Evolutionary conservation across 2,113 vertebrate genomes (phyloP), one percentile per base, ranked within the genome.

Genomic region (Cinclus cinclus): DNA sequence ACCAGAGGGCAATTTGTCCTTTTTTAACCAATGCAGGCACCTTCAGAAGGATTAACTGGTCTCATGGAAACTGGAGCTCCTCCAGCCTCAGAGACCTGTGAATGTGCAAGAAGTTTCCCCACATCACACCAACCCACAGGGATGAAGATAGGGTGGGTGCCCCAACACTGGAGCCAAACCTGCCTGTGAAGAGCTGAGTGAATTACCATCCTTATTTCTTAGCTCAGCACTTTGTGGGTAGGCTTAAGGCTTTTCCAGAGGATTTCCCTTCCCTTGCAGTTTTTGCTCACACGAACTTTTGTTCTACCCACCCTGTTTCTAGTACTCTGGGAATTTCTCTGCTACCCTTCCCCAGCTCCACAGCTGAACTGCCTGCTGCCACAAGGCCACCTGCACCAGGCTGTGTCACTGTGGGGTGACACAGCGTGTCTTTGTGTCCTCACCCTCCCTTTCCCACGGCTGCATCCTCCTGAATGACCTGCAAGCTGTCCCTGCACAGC

Each of bases 231-330:
- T 85, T 91, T 80, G 42, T 27, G 27, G 46, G 46, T 52, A 92
- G 67, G 74, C 70, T 91, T 62, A 91, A 90, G 88, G 87, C 74
- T 69, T 79, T 95, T 89, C 79, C 77, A 85, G 81, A 89, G 89
- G 89, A 95, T 91, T 95, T 87, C 92, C 89, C 74, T 94, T 89
- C 44, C 41, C 74, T 69, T 85, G 84, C 92, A 89, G 85, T 68
- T 92, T 65, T 64, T 15, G 27, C 71, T 59, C 7, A 1, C 17
- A 13, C 2, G 0, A 69, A 88, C 75, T 94, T 88, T 55, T 33
- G 8, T 47, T 70, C 65, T 67, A 67, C 25, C 42, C 46, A 37
- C 55, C 33, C 33, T 46, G 10, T 70, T 79, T 37, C 60, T 33
- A 55, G 59, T 11, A 30, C 56, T 42, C 85, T 71, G 80, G 52